Evolutionary conservation across 2,888 invertebrate genomes (phyloP).

Genomic region (Drosophila yooni): DNA sequence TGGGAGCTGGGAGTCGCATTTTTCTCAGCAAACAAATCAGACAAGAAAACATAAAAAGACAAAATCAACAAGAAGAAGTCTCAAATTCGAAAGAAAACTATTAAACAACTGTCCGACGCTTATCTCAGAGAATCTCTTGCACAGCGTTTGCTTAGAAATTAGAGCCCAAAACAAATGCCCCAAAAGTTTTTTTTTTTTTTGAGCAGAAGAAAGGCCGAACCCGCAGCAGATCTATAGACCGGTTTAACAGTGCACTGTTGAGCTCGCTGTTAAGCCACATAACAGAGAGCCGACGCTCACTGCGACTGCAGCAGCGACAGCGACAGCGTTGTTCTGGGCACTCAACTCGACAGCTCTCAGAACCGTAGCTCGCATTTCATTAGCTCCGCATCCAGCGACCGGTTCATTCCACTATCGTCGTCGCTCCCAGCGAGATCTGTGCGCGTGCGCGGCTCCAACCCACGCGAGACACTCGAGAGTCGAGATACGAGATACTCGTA

Average conservation of each 20-base stretch:
- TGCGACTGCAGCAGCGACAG: constrained; percentile 16
- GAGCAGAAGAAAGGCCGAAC: constrained; percentile 39
- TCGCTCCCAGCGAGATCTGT: constrained; percentile 59
- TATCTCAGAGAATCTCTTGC: constrained; percentile 63
- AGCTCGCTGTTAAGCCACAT: constrained; percentile 10
- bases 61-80: constrained; percentile 36
- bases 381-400: constrained; percentile 69
- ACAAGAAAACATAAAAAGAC: constrained; percentile 29
- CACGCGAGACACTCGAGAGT: constrained; percentile 65
- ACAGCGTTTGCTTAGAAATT: constrained; percentile 77
- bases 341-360: constrained; percentile 71
- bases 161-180: constrained; percentile 76
- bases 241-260: constrained; percentile 69
- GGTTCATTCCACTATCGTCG: constrained; percentile 53
- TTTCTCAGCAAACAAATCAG: constrained; percentile 70
- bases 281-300: constrained; percentile 20
- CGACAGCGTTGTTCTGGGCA: constrained; percentile 67
- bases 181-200: constrained; percentile 30
- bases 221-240: constrained; percentile 43
- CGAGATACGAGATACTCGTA: constrained; percentile 9
- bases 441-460: constrained; percentile 72
- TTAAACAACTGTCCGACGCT: constrained; percentile 72
- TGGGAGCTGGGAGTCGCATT: constrained; percentile 47
- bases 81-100: constrained; percentile 79
- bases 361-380: constrained; percentile 80